These are phyloP conservation scores for Magallana gigas DNA, from an alignment of 1,140 invertebrate genomes.

Conservation along the genomic window DNA sequence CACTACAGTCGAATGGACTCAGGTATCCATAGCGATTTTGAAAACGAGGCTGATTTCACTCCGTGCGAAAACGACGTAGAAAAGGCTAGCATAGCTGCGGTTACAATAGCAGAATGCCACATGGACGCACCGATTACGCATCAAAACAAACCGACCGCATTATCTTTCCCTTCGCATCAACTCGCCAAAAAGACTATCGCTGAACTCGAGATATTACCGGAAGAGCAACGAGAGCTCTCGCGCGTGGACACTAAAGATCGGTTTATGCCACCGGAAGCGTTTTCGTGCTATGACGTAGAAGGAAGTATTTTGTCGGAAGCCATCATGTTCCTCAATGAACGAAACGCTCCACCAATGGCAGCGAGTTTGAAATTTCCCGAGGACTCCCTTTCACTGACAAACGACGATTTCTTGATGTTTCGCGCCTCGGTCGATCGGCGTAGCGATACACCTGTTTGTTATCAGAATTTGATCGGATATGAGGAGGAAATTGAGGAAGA, in stretches of 20 bases:
- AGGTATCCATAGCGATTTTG: background rate
- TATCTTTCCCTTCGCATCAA: background rate
- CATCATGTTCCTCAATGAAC: background rate
- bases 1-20: slow-evolving; percentile 6
- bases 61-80: background rate
- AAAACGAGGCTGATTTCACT: background rate
- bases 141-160: background rate
- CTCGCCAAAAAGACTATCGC: background rate
- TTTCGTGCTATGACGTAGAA: background rate
- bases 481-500: background rate
- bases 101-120: slow-evolving; percentile 5
- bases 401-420: background rate
- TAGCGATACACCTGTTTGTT: background rate
- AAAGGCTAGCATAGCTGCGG: background rate
- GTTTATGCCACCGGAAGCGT: background rate
- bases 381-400: background rate
- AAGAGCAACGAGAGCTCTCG: background rate
- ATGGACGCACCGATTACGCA: background rate
- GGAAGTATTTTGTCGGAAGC: background rate
- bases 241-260: background rate
- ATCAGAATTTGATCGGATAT: background rate
- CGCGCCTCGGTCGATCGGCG: background rate
- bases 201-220: background rate
- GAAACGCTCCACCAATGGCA: background rate
- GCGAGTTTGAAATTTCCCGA: background rate